These are phyloP conservation scores for Drosophila lacteicornis DNA, from an alignment of 1,140 invertebrate species.

Conservation along the genomic window DNA sequence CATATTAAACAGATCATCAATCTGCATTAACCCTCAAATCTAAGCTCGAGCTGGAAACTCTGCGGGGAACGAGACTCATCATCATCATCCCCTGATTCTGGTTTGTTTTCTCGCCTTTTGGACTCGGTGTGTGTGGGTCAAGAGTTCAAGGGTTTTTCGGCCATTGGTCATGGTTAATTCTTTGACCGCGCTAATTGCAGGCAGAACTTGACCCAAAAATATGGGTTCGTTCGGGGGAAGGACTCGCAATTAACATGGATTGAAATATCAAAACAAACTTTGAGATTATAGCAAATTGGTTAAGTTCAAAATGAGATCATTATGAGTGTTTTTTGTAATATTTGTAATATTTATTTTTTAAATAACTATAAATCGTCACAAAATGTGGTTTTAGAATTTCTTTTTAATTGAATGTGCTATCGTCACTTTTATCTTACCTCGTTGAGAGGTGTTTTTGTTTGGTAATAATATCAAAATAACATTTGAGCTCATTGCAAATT, in stretches of 20 bases:
- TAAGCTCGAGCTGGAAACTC: not conserved
- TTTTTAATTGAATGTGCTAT: too few relatives aligned
- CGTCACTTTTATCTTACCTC: too few relatives aligned
- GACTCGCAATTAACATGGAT: not conserved
- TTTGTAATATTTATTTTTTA: too few relatives aligned
- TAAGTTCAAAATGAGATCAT: not conserved
- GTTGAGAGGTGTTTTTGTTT: too few relatives aligned
- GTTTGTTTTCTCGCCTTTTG: constrained; percentile 5
- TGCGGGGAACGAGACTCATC: not conserved
- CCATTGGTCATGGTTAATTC: constrained; percentile 20
- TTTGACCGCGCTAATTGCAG: constrained; percentile 20
- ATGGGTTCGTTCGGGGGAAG: constrained; percentile 1
- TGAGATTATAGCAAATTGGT: not conserved
- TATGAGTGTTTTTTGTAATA: not conserved
- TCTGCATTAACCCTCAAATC: constrained; percentile 32
- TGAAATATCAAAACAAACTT: not conserved
- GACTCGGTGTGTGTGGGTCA: constrained; percentile 7
- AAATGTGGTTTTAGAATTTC: too few relatives aligned
- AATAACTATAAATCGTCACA: too few relatives aligned
- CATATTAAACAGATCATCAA: constrained; percentile 37
- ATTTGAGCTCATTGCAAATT: not conserved
- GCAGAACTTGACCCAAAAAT: constrained; percentile 37
- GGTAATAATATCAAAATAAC: not conserved
- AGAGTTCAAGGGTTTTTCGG: constrained; percentile 36
- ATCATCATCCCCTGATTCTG: constrained; percentile 17